Conservation (phyloP, 2,888 invertebrate genomes). For the Protonemura montana region DNA sequence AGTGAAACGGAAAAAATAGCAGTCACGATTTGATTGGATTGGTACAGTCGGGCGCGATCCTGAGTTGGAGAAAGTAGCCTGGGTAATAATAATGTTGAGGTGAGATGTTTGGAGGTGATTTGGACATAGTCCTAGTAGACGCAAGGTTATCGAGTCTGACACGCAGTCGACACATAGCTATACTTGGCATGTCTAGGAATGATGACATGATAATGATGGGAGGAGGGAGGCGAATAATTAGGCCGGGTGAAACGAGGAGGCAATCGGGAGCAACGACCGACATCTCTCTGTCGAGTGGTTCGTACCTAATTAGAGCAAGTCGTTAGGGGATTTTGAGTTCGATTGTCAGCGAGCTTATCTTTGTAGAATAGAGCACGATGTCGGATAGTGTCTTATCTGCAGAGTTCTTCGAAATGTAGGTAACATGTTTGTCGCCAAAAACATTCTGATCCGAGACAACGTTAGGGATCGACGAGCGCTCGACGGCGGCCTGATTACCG, state of each 20-base stretch:
- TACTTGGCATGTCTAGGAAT: slow-evolving; percentile 12
- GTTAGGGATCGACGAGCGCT: background rate
- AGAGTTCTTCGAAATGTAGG: slow-evolving; percentile 20
- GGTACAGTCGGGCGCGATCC: background rate
- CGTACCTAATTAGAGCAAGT: background rate
- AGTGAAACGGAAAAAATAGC: slow-evolving; percentile 4
- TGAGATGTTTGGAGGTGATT: background rate
- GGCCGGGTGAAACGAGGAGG: slow-evolving; percentile 36
- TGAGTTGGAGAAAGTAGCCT: slow-evolving; percentile 8
- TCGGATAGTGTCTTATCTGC: background rate
- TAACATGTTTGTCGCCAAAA: slow-evolving; percentile 25
- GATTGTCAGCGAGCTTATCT: slow-evolving; percentile 16
- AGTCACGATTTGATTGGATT: slow-evolving; percentile 16
- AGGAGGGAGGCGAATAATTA: slow-evolving; percentile 27
- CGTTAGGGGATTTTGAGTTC: slow-evolving; percentile 26
- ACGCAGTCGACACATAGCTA: background rate
- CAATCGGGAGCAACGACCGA: slow-evolving; percentile 27
- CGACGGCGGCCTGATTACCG: slow-evolving; percentile 42
- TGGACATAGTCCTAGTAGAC: slow-evolving; percentile 46
- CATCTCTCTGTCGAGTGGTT: slow-evolving; percentile 29
- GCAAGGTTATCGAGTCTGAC: slow-evolving; percentile 43
- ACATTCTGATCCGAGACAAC: background rate
- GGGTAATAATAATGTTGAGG: slow-evolving; percentile 12
- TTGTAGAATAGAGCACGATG: background rate
- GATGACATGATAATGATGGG: background rate